Base-by-base conservation (phyloP, 2,888 invertebrate species). In the Pollenia labialis region DNA sequence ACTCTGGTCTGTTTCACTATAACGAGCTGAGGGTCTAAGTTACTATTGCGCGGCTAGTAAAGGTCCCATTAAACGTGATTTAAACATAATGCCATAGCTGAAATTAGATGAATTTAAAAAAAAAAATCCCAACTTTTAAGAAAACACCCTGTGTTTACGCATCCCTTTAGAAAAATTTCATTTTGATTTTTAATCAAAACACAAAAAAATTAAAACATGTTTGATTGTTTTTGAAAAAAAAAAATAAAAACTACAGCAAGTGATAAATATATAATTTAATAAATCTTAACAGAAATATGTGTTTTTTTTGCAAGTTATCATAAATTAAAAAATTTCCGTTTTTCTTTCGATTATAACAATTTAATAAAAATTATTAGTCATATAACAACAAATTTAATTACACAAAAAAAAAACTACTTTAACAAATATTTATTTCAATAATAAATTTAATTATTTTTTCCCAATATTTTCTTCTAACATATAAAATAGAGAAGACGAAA, bases 231-330 rank as follows among this genome's bases (percentile, higher is more conserved):
- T 23, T 54, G 11, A 11, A 18, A 54, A 54, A 9, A 14, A 14
- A 14, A 50, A 54, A 54, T 12, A 23, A 56, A 6, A 56, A 23
- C 18, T 3, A 32, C 8, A 58, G n/a, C 14, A 58, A 32, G 58
- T 58, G 40, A 32, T 40, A 58, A 58, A n/a, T 58, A 58, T 58
- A 14, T 40, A 40, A 58, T 58, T 14, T 32, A 58, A 58, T n/a
- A 58, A 58, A 58, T 58, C 32, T 32, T 58, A 14, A 58, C 32
- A 40, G 14, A 23, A 23, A 23, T 2, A 23, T 32, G 14, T 23
- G 9, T 52, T 52, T 50, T 52, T 11, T 14, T 14, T 32, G 32
- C 32, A 58, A 58, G 0, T 58, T 14, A 58, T 58, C 40, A 14
- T 58, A 58, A 58, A 64, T 44, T 12, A 64, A 12, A 46, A 16